A percentile compares a stretch with the other conserved stretches of the same genome.
These are phyloP conservation scores for Phrynocephalus guinanensis DNA, from an alignment of 2,797 vertebrate species.

Conservation along the genomic window DNA sequence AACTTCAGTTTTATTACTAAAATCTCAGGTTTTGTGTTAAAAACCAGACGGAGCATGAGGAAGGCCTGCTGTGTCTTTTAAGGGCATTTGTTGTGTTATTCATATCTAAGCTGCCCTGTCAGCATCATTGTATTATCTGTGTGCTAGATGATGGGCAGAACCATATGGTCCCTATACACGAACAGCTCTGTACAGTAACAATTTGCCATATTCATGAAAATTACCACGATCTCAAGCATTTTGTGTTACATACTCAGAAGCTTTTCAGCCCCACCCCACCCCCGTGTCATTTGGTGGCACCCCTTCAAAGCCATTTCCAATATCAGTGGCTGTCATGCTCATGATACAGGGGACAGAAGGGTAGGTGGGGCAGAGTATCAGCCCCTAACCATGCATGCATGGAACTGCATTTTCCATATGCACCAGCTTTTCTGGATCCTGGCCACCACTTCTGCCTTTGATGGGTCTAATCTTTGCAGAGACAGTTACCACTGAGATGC, in stretches of 20 bases:
- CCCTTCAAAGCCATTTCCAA: neutral
- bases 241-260: too few relatives aligned
- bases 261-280: neutral
- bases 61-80: neutral
- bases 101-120: neutral
- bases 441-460: neutral
- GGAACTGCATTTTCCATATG: neutral
- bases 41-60: slow-evolving; percentile 22
- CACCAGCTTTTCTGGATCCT: neutral
- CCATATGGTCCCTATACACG: neutral
- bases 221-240: neutral
- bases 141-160: neutral
- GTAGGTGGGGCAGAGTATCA: neutral
- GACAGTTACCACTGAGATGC: neutral
- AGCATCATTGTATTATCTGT: neutral
- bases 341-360: neutral
- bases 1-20: slow-evolving; percentile 27
- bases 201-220: neutral
- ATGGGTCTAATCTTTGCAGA: neutral
- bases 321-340: neutral
- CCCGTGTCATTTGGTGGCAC: neutral
- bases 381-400: too few relatives aligned
- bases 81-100: neutral
- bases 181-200: neutral
- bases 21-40: slow-evolving; percentile 34